These are phyloP conservation scores for Nebria salina DNA, from an alignment of 2,888 invertebrate species.

Conservation along the genomic window DNA sequence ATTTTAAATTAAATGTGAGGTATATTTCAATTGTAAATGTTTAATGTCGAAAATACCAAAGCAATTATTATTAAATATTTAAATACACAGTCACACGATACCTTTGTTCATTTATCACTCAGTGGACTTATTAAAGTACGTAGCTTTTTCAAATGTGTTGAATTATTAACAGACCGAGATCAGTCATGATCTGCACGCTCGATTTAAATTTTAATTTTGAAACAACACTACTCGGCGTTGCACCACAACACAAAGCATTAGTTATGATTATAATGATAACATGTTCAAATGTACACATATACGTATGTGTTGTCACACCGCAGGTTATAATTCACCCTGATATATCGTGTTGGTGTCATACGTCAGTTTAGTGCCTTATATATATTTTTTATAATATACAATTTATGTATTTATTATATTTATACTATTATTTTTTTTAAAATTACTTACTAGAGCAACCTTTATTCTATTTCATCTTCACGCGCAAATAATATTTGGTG, in stretches of 20 bases:
- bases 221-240: slow-evolving; percentile 15
- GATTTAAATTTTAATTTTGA: slow-evolving; percentile 44
- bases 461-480: too few relatives aligned
- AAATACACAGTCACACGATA: background rate
- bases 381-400: background rate
- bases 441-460: too few relatives aligned
- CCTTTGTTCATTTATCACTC: background rate
- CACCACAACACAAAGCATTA: slow-evolving; percentile 22
- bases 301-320: slow-evolving; percentile 33
- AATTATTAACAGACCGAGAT: background rate
- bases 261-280: slow-evolving; percentile 42
- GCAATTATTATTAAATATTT: background rate
- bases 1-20: background rate
- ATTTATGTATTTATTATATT: background rate
- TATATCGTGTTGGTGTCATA: background rate
- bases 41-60: background rate
- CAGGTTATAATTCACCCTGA: slow-evolving; percentile 17
- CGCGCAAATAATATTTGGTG: too few relatives aligned
- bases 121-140: background rate
- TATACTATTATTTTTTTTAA: too few relatives aligned
- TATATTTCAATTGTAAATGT: background rate
- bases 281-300: slow-evolving; percentile 37
- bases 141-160: background rate
- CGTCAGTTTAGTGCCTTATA: background rate
- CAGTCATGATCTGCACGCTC: slow-evolving; percentile 27